Conservation (phyloP, 2,888 invertebrate genomes). For the Drosophila austrosaltans region DNA sequence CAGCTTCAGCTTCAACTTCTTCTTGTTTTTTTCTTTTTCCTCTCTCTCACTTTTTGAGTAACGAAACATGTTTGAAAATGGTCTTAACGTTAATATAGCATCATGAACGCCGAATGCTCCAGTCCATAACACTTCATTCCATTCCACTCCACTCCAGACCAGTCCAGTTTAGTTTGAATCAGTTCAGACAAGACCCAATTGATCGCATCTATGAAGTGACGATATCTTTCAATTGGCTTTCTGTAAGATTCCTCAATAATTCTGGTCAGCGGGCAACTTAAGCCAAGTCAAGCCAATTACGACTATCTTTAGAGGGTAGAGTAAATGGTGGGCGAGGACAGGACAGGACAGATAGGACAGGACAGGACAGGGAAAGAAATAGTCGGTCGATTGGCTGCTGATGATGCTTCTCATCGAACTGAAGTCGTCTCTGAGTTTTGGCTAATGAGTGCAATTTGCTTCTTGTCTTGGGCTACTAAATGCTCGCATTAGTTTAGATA, state of each 20-base stretch:
- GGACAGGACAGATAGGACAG: background rate
- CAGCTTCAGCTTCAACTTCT: constrained; percentile 1
- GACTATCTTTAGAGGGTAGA: constrained; percentile 5
- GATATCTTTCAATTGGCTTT: constrained; percentile 65
- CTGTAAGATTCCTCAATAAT: constrained; percentile 49
- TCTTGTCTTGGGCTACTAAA: constrained; percentile 76
- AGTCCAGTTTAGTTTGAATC: constrained; percentile 38
- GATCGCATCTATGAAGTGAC: constrained; percentile 64
- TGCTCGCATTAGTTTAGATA: constrained; percentile 79
- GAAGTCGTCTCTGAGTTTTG: constrained; percentile 20
- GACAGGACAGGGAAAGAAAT: constrained; percentile 18
- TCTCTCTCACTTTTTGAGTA: background rate
- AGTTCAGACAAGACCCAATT: constrained; percentile 23
- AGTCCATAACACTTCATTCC: no score
- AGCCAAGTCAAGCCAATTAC: constrained; percentile 61
- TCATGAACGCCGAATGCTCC: no score
- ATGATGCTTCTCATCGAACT: constrained; percentile 55
- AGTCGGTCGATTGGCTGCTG: constrained; percentile 51
- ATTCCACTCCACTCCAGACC: constrained; percentile 4
- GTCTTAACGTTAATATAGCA: constrained; percentile 65
- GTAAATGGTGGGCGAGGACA: background rate
- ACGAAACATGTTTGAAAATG: constrained; percentile 22
- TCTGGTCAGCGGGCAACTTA: constrained; percentile 50
- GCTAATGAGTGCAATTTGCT: constrained; percentile 78
- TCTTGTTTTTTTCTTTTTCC: background rate